Percentiles rank a stretch among this genome's conserved stretches.
phyloP scores from a whole-genome alignment of 1,140 invertebrate species.

The Zaprionus camerounensis region DNA sequence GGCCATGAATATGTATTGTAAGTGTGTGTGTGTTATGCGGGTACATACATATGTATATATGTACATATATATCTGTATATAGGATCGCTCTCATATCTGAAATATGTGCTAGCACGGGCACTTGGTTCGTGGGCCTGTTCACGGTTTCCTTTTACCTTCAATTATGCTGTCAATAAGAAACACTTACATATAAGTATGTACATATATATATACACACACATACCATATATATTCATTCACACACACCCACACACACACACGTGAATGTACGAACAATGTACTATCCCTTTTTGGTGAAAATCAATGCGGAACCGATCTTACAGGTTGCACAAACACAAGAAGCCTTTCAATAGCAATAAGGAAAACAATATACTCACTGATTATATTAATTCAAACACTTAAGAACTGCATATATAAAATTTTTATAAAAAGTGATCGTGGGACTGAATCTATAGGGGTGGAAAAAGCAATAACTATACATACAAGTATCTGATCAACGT shows the following conservation, averaged over 20 bases:
- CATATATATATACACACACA: not conserved
- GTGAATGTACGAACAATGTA: not conserved
- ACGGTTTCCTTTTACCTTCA: conserved; percentile 8
- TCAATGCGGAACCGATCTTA: not conserved
- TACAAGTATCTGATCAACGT: too few species aligned
- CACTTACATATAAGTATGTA: not conserved
- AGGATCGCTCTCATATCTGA: conserved; percentile 4
- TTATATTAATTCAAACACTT: too few species aligned
- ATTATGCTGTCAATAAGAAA: conserved; percentile 26
- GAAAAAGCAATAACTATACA: too few species aligned
- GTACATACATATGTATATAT: not conserved
- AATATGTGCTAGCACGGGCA: conserved; percentile 24
- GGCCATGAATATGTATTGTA: not conserved
- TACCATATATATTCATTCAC: not conserved
- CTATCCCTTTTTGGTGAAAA: conserved; percentile 5
- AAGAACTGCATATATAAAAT: too few species aligned
- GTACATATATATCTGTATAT: conserved; percentile 14
- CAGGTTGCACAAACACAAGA: not conserved
- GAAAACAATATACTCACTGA: too few species aligned
- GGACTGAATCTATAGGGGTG: too few species aligned
- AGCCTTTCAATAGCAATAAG: not conserved
- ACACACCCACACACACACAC: not conserved
- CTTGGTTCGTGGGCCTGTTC: conserved; percentile 11
- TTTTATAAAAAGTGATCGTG: too few species aligned
- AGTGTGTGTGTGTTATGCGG: conserved; percentile 7